These are phyloP conservation scores for Odontomachus brunneus DNA, from an alignment of 1,140 invertebrate genomes.

Conservation along the genomic window DNA sequence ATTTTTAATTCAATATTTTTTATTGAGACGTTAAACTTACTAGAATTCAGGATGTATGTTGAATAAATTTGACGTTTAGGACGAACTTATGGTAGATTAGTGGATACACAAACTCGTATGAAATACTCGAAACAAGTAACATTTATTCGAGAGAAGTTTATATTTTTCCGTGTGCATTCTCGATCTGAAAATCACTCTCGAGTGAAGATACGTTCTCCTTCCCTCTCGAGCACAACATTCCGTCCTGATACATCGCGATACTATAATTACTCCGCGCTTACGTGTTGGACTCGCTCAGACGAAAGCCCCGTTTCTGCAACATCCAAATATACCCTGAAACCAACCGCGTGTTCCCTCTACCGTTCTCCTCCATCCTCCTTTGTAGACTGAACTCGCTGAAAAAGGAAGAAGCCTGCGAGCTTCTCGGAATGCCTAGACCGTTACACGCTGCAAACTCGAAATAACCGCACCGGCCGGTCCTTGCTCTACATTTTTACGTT, in stretches of 20 bases:
- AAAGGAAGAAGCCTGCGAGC: constrained; percentile 67
- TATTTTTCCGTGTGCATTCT: no score
- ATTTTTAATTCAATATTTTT: no score
- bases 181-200: not conserved
- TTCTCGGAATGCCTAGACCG: constrained; percentile 73
- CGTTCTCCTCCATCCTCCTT: not conserved
- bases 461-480: constrained; percentile 63
- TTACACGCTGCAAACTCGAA: constrained; percentile 66
- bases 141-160: no score
- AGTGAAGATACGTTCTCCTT: no score
- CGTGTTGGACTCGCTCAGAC: constrained; percentile 28
- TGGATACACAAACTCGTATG: no score
- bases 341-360: constrained; percentile 10
- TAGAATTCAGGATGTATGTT: no score
- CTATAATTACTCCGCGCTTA: constrained; percentile 41
- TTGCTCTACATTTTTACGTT: constrained; percentile 73
- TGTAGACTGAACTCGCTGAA: constrained; percentile 60
- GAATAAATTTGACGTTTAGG: no score
- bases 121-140: no score
- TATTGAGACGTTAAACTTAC: no score
- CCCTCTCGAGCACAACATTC: not conserved
- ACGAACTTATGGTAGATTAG: no score
- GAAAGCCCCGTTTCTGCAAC: constrained; percentile 30
- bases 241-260: not conserved
- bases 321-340: constrained; percentile 71